Evolutionary conservation across 1,140 invertebrate species (phyloP).

Genomic region (Tetramorium parvispinum): DNA sequence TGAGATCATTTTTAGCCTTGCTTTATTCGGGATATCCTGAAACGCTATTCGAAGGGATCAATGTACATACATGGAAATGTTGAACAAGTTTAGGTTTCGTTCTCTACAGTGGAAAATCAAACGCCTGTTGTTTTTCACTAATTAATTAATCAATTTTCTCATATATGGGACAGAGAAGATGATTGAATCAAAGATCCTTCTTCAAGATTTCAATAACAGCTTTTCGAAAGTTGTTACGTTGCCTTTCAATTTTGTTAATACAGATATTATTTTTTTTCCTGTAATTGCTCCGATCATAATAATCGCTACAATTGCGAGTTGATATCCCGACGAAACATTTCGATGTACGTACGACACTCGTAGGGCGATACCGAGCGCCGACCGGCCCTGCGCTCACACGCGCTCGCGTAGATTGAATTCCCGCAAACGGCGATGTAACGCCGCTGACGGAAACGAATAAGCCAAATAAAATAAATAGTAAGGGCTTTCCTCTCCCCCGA

Average conservation of each 20-base stretch:
- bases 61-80: not conserved
- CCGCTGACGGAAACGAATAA: conserved; percentile 80
- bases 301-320: not conserved
- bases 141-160: too few relatives aligned
- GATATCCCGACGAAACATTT: not conserved
- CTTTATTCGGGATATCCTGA: not conserved
- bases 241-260: not conserved
- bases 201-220: too few relatives aligned
- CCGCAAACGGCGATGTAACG: conserved; percentile 77
- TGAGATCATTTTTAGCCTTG: conserved; percentile 18
- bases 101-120: not conserved
- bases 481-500: conserved; percentile 69
- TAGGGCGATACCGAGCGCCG: not conserved
- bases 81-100: not conserved
- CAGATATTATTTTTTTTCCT: not conserved
- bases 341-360: not conserved
- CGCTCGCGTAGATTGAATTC: conserved; percentile 80
- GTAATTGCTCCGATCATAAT: not conserved
- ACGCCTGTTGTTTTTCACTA: not conserved
- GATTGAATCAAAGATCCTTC: too few relatives aligned
- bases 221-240: too few relatives aligned
- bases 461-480: conserved; percentile 81
- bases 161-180: too few relatives aligned
- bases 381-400: conserved; percentile 33
- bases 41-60: not conserved